Base-by-base conservation (phyloP, 2,888 invertebrate species). In the Andrena bicolor region DNA sequence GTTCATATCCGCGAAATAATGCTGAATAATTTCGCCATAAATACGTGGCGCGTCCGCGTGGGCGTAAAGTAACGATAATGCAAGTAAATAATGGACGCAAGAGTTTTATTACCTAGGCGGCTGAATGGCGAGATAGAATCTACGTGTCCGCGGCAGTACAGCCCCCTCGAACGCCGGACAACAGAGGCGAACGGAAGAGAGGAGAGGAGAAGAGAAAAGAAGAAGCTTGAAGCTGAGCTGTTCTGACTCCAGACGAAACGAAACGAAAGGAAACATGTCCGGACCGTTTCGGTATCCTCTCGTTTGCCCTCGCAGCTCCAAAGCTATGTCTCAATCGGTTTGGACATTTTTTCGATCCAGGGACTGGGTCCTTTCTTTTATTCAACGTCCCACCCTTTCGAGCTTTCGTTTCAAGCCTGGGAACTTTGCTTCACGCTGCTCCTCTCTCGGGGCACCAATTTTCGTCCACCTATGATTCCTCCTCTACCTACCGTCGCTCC, bases 61-160 rank as follows among this genome's bases (percentile, higher is more conserved):
- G 93, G 93, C 92, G 93, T 92, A 92, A 93, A 93, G 92, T 93
- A 93, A 93, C 93, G 93, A 93, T 93, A 93, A 93, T 93, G 93
- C 93, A 92, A 93, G 93, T 93, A 93, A 93, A 93, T 93, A 93
- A 93, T 93, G 93, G 93, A 92, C 91, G 91, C 89, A 80, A 90
- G 90, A 92, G 92, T 93, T 93, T 93, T 92, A 93, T 92, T 91
- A 92, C 92, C 92, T 89, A 91, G 92, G 90, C 93, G 91, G 91
- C 89, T 92, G 92, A 93, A 93, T 92, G 92, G 92, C 88, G 87
- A 91, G 92, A 92, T 92, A 92, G 92, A 92, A 93, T 93, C 93
- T 92, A 92, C 92, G 90, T 90, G 90, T 90, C 89, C 90, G 88
- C 87, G 88, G 76, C 74, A 66, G 81, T 84, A 75, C 87, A 83